These are phyloP conservation scores for Hesperia comma DNA, from an alignment of 2,888 invertebrate species.

Conservation along the genomic window DNA sequence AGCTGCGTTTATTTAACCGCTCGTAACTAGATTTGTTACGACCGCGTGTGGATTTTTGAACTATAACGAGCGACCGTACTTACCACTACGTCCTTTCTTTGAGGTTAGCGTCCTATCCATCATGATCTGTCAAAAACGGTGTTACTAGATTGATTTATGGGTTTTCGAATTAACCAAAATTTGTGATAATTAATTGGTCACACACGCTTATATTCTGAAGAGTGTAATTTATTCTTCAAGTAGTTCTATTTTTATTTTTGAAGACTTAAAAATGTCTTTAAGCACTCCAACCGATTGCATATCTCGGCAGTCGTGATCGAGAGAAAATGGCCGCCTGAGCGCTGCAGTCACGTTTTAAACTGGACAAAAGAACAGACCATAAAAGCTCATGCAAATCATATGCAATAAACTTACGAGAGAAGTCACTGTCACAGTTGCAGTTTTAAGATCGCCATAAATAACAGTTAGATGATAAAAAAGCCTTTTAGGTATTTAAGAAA, in stretches of 20 bases:
- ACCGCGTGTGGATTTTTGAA: constrained; percentile 70
- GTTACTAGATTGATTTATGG: constrained; percentile 47
- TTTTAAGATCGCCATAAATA: constrained; percentile 44
- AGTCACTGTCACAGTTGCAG: constrained; percentile 57
- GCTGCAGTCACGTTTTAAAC: constrained; percentile 72
- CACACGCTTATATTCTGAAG: background rate
- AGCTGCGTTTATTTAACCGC: constrained; percentile 79
- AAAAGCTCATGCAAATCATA: constrained; percentile 67
- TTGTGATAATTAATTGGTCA: background rate
- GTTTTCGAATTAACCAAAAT: constrained; percentile 17
- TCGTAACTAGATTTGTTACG: constrained; percentile 75
- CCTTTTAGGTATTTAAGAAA: constrained; percentile 21
- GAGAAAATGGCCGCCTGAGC: constrained; percentile 60
- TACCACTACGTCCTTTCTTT: constrained; percentile 56
- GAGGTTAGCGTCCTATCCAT: constrained; percentile 52
- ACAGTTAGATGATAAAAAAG: background rate
- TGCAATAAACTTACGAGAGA: constrained; percentile 58
- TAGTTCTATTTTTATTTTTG: constrained; percentile 7
- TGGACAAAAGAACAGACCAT: constrained; percentile 54
- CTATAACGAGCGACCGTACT: constrained; percentile 58
- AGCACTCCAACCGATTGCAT: constrained; percentile 56
- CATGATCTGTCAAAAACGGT: constrained; percentile 52
- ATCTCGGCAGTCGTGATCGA: constrained; percentile 69
- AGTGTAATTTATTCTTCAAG: constrained; percentile 1
- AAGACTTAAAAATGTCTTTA: constrained; percentile 25